Base-by-base conservation (phyloP, 2,888 invertebrate species). In the Pseudanteris insignis region DNA sequence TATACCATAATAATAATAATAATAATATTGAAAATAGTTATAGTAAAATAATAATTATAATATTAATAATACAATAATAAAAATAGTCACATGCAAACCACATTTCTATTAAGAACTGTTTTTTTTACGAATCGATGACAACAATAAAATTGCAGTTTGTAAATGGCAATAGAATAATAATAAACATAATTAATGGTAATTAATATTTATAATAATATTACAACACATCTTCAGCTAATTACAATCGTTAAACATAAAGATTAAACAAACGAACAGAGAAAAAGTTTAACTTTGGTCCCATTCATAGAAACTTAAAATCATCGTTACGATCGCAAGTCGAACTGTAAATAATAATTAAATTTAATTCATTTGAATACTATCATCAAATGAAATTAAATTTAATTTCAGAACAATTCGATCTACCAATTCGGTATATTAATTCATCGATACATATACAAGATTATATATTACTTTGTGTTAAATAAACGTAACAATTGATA, bases 281-380 rank as follows among this genome's bases (percentile, higher is more conserved):
- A 34, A 34, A 50, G 12, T 21, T 41, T 57, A 48, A 48, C 57
- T 57, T 57, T 57, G 57, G 57, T 57, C 57, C 57, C 57, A 14
- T 48, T 48, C 41, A 57, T 47, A 57, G 55, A 57, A 57, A 57
- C 55, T 48, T 41, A 41, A 18, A 32, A 33, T 33, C 18, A 32
- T 30, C 10, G 30, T 48, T 37, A 36, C 33, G 32, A 1, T 29
- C 11, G 10, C 24, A 24, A 26, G 14, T 37, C 48, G 37, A 28
- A 29, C 18, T 18, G 10, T 11, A 21, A 10, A n/a, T 10, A 25
- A 11, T 14, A 25, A 10, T 7, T 21, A 34, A 34, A 21, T 21
- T 21, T 6, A 30, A 18, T 18, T 18, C 4, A 18, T 18, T 18
- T 18, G 6, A 18, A 4, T 18, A 18, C 4, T 6, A 3, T 4